These are phyloP conservation scores for Callyntrura guangdongensis DNA, from an alignment of 2,888 invertebrate genomes.

Conservation along the genomic window DNA sequence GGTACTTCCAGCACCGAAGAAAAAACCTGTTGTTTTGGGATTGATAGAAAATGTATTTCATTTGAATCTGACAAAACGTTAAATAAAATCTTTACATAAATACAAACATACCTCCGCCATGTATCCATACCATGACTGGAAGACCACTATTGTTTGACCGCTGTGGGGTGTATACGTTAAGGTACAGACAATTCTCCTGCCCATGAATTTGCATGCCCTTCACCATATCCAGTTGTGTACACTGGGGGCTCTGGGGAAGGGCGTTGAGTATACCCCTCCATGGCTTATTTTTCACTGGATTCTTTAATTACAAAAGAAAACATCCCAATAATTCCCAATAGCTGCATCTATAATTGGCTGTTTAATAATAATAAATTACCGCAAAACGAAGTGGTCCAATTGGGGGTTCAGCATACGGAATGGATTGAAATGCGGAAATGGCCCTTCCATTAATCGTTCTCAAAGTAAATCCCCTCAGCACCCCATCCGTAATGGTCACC, in stretches of 20 bases:
- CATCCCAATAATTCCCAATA: too few relatives aligned
- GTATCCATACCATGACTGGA: neutral
- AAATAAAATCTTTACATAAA: too few relatives aligned
- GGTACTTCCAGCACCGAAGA: neutral
- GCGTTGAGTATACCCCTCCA: conserved; percentile 22
- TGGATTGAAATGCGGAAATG: conserved; percentile 12
- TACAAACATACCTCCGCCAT: too few relatives aligned
- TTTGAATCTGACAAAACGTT: too few relatives aligned
- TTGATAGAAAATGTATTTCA: too few relatives aligned
- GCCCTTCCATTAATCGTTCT: neutral
- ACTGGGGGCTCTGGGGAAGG: neutral
- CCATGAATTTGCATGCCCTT: neutral
- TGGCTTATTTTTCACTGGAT: conserved; percentile 11
- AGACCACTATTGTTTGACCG: neutral
- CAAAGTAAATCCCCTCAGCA: conserved; percentile 14
- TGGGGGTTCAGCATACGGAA: conserved; percentile 53
- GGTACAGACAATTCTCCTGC: neutral
- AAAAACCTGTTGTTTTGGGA: too few relatives aligned
- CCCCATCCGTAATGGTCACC: conserved; percentile 5
- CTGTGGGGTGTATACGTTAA: conserved; percentile 11
- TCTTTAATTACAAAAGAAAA: too few relatives aligned
- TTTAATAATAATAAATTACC: neutral
- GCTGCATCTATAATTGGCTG: too few relatives aligned
- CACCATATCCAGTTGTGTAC: conserved; percentile 13
- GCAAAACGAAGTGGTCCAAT: neutral